Percentiles rank a stretch among this genome's conserved stretches.
phyloP scores from a whole-genome alignment of 2,797 vertebrate genomes.

The Hoplostethus atlanticus region DNA sequence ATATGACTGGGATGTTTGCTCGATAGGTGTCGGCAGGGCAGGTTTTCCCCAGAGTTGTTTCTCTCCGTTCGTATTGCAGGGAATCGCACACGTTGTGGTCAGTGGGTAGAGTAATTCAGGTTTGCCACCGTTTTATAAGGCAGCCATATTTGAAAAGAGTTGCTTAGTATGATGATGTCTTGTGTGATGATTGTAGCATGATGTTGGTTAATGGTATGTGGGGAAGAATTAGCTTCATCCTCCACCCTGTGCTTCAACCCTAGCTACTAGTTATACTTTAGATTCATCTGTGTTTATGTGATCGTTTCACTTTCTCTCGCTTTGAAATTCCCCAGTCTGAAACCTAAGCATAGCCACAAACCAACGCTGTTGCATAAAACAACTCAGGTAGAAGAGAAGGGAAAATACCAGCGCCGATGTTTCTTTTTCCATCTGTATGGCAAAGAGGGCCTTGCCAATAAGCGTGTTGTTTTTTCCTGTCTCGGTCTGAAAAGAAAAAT shows the following conservation, averaged over 20 bases:
- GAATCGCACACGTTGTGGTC: conserved; percentile 37
- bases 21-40: conserved; percentile 29
- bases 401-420: not conserved
- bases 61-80: conserved; percentile 35
- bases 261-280: not conserved
- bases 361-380: conserved; percentile 7
- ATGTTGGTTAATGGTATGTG: no score
- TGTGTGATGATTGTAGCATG: no score
- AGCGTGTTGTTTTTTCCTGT: not conserved
- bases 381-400: not conserved
- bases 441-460: conserved; percentile 8
- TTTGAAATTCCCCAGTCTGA: conserved; percentile 14
- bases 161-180: not conserved
- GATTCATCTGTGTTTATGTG: not conserved
- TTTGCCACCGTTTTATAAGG: not conserved
- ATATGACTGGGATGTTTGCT: conserved; percentile 41
- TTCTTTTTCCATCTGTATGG: conserved; percentile 12
- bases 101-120: conserved; percentile 17
- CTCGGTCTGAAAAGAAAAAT: conserved; percentile 42
- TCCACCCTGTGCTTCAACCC: not conserved
- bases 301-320: not conserved
- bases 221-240: not conserved
- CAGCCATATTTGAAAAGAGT: not conserved
- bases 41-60: conserved; percentile 48
- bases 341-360: conserved; percentile 12